Percentiles rank a stretch among this genome's conserved stretches.
These are phyloP conservation scores for Phalera bucephala DNA, from an alignment of 2,888 invertebrate genomes.

Conservation along the genomic window DNA sequence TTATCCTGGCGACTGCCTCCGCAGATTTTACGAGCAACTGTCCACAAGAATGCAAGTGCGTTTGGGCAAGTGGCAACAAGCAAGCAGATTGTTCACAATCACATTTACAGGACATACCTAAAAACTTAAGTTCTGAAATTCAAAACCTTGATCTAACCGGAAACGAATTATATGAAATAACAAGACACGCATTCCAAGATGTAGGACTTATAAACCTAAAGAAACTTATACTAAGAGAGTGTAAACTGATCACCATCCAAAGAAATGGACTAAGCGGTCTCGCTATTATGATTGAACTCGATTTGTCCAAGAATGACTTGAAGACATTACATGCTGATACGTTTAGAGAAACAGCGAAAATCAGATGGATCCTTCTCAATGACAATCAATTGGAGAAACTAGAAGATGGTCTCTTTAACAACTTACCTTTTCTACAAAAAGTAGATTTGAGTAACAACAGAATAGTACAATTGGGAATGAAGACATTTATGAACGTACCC, in stretches of 20 bases:
- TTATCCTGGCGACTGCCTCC: slow-evolving; percentile 50
- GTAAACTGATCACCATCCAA: slow-evolving; percentile 88
- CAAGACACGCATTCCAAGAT: slow-evolving; percentile 86
- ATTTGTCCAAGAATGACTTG: slow-evolving; percentile 89
- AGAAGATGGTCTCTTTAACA: slow-evolving; percentile 89
- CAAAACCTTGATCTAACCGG: slow-evolving; percentile 88
- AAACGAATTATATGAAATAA: slow-evolving; percentile 86
- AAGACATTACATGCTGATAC: slow-evolving; percentile 85
- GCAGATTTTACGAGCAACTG: slow-evolving; percentile 84
- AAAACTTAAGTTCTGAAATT: slow-evolving; percentile 87
- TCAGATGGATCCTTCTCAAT: slow-evolving; percentile 88
- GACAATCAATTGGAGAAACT: slow-evolving; percentile 89
- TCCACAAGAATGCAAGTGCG: slow-evolving; percentile 88
- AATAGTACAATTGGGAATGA: slow-evolving; percentile 86
- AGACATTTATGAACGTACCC: slow-evolving; percentile 88
- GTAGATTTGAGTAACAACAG: slow-evolving; percentile 90
- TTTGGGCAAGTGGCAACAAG: slow-evolving; percentile 93
- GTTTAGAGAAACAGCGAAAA: slow-evolving; percentile 87
- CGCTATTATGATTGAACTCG: slow-evolving; percentile 90
- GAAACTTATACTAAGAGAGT: slow-evolving; percentile 89
- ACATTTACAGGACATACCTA: slow-evolving; percentile 87
- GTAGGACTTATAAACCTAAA: slow-evolving; percentile 91
- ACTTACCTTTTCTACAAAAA: slow-evolving; percentile 88
- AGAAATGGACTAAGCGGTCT: slow-evolving; percentile 89
- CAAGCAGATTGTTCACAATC: slow-evolving; percentile 90